Percentiles rank a stretch among this genome's conserved stretches.
Conservation (phyloP, 92 coral and sea anemone species). For the Porites rus region DNA sequence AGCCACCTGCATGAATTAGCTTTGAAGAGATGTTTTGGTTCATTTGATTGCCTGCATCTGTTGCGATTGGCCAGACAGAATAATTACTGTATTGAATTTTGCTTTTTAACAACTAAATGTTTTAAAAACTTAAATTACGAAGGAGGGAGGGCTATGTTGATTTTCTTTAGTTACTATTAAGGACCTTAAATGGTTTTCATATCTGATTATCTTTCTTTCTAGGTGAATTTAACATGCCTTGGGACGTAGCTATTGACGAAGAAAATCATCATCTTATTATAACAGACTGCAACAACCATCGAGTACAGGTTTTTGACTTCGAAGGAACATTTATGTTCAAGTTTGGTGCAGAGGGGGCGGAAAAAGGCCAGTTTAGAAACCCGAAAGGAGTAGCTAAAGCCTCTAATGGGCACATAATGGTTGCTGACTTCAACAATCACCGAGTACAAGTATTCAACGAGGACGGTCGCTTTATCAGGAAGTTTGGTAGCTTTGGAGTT, state of each 20-base stretch:
- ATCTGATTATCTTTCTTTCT: neutral
- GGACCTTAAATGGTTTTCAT: neutral
- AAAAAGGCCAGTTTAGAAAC: conserved; percentile 89
- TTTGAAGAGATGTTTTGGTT: too few relatives aligned
- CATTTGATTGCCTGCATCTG: too few relatives aligned
- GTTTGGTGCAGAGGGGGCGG: conserved; percentile 86
- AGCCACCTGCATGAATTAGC: too few relatives aligned
- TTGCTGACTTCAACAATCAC: conserved; percentile 95
- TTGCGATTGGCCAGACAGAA: too few relatives aligned
- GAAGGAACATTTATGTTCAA: conserved; percentile 91
- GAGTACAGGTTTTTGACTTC: conserved; percentile 94
- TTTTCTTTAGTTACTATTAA: neutral
- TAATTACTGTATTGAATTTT: too few relatives aligned
- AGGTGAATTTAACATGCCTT: conserved; percentile 92
- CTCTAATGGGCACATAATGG: conserved; percentile 86
- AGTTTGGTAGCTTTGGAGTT: conserved; percentile 79
- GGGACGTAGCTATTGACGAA: conserved; percentile 93
- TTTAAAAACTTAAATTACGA: too few relatives aligned
- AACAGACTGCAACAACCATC: conserved; percentile 93
- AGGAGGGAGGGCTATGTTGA: neutral
- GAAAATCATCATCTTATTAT: conserved; percentile 85
- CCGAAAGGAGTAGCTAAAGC: conserved; percentile 88
- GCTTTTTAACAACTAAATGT: too few relatives aligned
- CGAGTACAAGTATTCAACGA: conserved; percentile 93
- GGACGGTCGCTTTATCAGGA: conserved; percentile 91